Conservation (phyloP, 2,113 vertebrate species). For the Leucoraja erinaceus region DNA sequence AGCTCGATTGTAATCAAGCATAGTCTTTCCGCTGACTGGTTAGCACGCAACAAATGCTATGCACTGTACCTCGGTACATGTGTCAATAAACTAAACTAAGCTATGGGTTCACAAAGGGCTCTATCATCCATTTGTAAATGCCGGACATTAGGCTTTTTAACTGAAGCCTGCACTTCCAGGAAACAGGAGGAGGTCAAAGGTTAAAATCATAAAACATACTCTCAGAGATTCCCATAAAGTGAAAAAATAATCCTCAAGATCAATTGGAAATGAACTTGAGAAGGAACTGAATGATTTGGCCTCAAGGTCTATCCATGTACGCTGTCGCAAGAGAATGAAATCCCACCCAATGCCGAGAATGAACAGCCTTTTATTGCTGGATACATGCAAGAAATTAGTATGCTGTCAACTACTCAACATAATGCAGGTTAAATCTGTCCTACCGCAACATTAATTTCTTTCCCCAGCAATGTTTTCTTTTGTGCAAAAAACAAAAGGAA, state of each 20-base stretch:
- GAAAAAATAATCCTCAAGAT: background rate
- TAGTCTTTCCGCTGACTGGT: too few relatives aligned
- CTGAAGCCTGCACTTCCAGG: background rate
- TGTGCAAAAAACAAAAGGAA: background rate
- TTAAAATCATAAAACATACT: background rate
- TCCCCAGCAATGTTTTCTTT: background rate
- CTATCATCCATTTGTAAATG: background rate
- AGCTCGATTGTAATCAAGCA: too few relatives aligned
- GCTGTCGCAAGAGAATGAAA: background rate
- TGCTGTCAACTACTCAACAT: background rate
- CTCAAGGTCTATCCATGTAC: background rate
- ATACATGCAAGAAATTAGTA: background rate
- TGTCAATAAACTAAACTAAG: too few relatives aligned
- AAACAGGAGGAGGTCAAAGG: background rate
- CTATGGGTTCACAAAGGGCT: too few relatives aligned
- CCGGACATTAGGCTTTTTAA: background rate
- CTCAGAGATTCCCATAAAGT: background rate
- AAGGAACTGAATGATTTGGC: background rate
- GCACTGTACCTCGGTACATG: too few relatives aligned
- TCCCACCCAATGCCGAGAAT: background rate
- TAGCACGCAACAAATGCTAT: too few relatives aligned
- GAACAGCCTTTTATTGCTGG: background rate
- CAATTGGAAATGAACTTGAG: background rate
- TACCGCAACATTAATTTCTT: background rate
- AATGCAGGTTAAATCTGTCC: background rate